Evolutionary conservation across 2,797 vertebrate genomes (phyloP).

Genomic region (Alcedo quadribrachys): DNA sequence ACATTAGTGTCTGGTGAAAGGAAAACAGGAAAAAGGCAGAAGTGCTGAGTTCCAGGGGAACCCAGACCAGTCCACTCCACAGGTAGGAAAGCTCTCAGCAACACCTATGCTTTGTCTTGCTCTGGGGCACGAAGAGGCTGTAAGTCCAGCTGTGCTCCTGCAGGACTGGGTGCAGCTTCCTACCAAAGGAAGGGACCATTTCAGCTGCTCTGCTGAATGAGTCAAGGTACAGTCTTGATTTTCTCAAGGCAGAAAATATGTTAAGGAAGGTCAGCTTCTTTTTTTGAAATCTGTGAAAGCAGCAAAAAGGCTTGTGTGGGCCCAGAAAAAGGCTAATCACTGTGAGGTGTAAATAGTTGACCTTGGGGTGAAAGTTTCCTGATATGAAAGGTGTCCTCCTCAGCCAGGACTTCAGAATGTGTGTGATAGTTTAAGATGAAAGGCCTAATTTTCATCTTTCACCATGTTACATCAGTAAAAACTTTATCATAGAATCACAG

Average conservation of each 20-base stretch:
- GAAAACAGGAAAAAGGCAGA: background rate
- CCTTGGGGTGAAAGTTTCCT: background rate
- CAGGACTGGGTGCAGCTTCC: background rate
- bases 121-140: background rate
- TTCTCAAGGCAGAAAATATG: background rate
- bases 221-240: background rate
- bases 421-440: background rate
- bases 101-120: background rate
- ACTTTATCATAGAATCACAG: background rate
- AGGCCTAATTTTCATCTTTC: background rate
- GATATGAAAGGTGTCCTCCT: background rate
- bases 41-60: background rate
- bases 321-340: background rate
- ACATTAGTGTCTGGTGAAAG: background rate
- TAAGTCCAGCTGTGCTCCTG: background rate
- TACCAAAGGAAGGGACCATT: background rate
- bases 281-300: background rate
- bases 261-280: background rate
- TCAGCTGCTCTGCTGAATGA: accelerated
- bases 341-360: background rate
- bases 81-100: background rate
- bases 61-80: too few relatives aligned
- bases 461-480: background rate
- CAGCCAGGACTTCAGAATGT: background rate
- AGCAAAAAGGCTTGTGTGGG: background rate